Base-by-base conservation (phyloP, 2,113 vertebrate genomes). In the Setophaga petechia region DNA sequence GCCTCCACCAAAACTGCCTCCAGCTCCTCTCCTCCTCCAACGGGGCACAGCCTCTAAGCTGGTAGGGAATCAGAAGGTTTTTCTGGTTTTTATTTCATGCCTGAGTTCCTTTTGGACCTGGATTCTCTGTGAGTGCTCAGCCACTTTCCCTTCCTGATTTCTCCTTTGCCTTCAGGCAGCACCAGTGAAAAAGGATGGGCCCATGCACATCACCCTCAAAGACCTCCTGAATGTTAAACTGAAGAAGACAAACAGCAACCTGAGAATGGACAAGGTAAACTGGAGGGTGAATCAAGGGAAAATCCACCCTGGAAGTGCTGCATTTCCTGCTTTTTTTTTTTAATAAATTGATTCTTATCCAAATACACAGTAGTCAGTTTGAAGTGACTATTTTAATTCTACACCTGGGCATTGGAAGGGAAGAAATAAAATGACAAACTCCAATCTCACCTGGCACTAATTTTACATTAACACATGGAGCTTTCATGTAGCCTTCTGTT, bases 201-300 rank as follows among this genome's bases (percentile, higher is more conserved):
- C 96, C 1, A 62, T 97, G 94, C 97, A 98, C 30, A 95, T 99
- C 96, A 98, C 98, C 30, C 94, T 98, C 89, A 98, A 96, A 88
- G 98, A 99, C 84, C 97, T 99, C 55, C 97, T 98, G 63, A 97
- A 97, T n/a, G 98, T 99, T 22, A 98, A 98, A 91, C 93, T 99
- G 71, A 98, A 97, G 91, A 98, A 98, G 86, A 98, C 97, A 4
- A 74, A 96, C 52, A 47, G 55, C 75, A 78, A 2, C 84, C 73
- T 83, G 68, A 87, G 77, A 76, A 65, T 6, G 33, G 92, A 66
- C 23, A 95, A 97, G 98, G 98, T 98, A 97, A 96, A 52, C 10
- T 1, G 1, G 65, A 75, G 80, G 20, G 28, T 49, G 12, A 28
- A 15, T 20, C 1, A 2, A 27, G 65, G 57, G 24, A 52, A 87